Evolutionary conservation across 2,113 vertebrate genomes (phyloP), one percentile per base, ranked within the genome.

Genomic region (Microcebus tavaratra): DNA sequence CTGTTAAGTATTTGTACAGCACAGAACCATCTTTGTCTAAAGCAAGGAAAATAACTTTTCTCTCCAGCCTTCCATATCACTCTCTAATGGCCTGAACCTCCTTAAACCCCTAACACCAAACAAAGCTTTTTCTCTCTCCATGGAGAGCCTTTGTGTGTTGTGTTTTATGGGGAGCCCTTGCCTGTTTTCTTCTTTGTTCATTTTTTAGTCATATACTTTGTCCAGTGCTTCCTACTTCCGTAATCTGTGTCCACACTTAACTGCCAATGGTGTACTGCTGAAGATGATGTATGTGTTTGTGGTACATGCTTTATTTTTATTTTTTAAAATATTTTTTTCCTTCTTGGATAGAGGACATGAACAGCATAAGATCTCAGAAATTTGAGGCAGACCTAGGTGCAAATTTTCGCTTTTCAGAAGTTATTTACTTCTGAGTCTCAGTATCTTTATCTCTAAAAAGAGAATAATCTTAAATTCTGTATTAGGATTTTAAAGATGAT

Each of bases 391-490:
- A 34, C 45, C 11, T 92, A 36, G 7, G 13, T 55, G 6, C 55
- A 90, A 4, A 88, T 94, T 95, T 31, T 45, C 68, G 25, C 55
- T 86, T 88, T 63, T 6, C 29, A 17, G 70, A 50, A 7, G 2
- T 83, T 75, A 61, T 18, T 91, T 50, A 78, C 36, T 79, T 96
- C 63, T 73, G 36, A 89, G 31, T 57, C 50, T 84, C 29, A 27
- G 25, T 65, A 86, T 94, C 21, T 97, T 88, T 53, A 82, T 92
- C 45, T 94, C 73, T 72, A 55, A 79, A 70, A 78, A 90, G 13
- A 94, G 11, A 82, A 68, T 72, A 94, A 82, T 27, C 23, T 11
- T 67, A 81, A 50, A 36, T 92, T 79, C 55, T 92, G 3, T 72
- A 12, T 78, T 79, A 72, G 81, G 23, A 2, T 59, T 96, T 92